A percentile compares a stretch with the other conserved stretches of the same genome.
phyloP scores from a whole-genome alignment of 2,888 invertebrate genomes.

The Plagiodera versicolora region DNA sequence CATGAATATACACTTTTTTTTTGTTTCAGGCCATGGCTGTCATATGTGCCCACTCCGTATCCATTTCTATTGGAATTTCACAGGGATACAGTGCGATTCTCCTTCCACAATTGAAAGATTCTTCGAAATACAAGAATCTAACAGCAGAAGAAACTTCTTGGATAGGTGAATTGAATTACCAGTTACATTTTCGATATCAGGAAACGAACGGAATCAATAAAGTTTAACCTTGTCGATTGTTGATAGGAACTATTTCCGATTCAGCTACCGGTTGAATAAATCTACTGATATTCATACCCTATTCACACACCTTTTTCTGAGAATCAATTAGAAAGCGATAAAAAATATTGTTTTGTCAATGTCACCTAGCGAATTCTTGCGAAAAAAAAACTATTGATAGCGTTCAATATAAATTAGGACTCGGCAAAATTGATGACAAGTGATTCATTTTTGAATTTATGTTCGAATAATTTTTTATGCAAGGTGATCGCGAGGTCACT shows the following conservation, averaged over 20 bases:
- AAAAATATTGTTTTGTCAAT: neutral
- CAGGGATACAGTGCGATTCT: slow-evolving; percentile 77
- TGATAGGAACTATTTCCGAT: neutral
- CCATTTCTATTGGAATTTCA: slow-evolving; percentile 74
- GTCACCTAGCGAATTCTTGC: neutral
- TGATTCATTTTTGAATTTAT: neutral
- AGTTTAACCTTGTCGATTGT: neutral
- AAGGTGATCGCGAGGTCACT: too few relatives aligned
- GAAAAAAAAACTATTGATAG: neutral
- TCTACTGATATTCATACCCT: too few relatives aligned
- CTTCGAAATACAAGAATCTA: slow-evolving; percentile 57
- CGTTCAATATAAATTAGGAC: neutral
- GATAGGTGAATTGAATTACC: slow-evolving; percentile 62
- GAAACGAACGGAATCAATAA: neutral
- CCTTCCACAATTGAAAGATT: slow-evolving; percentile 66
- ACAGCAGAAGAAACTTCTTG: slow-evolving; percentile 69
- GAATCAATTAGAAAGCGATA: neutral
- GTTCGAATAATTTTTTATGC: neutral
- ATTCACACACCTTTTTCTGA: neutral
- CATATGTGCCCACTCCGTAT: slow-evolving; percentile 72
- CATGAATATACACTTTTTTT: too few relatives aligned
- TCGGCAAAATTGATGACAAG: neutral
- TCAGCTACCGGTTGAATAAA: too few relatives aligned
- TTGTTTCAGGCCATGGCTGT: slow-evolving; percentile 67
- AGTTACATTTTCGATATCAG: neutral